Base-by-base conservation (phyloP, 35 echinoderm and acorn worm species). In the Lytechinus variegatus region DNA sequence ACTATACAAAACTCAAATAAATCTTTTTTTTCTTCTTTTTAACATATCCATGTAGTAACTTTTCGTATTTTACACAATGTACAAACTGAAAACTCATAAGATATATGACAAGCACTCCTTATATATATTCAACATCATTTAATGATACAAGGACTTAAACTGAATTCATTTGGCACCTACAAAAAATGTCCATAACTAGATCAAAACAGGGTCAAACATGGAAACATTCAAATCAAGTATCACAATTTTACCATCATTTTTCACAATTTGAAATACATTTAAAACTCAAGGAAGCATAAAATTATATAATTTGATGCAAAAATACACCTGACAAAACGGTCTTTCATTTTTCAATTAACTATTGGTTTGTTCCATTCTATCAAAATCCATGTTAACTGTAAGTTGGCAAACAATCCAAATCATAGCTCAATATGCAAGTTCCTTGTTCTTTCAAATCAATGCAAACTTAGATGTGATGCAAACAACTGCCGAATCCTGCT, bases 1-100 rank as follows among this genome's bases (percentile, higher is more conserved):
- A 52, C 52, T 90, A 90, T 54, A 90, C 28, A 90, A 89, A 90
- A 90, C 88, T 28, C 10, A 90, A 90, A 90, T 90, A 52, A 90
- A 52, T 90, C 28, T 90, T 52, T 90, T 90, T 16, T 90, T 90
- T 90, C 16, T 90, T 33, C 9, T 7, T 19, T 90, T 21, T 14
- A 90, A 90, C 28, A 44, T 54, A 90, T 54, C 52, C 88, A 90
- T 28, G 33, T 90, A 12, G 88, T 90, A 90, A 90, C 52, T 79
- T 90, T 90, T 90, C 28, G 21, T 90, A 90, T 90, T 44, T 52
- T 90, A 90, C 88, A 90, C 88, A 90, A 90, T 90, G 28, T 90
- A 90, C 88, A 90, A 52, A 90, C 88, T 90, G 88, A 54, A 90
- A 90, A 44, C 52, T 90, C 29, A 90, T 79, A 79, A 79, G 66